These are phyloP conservation scores for Corydoras sp. DNA, from an alignment of 2,113 vertebrate genomes.

Conservation along the genomic window DNA sequence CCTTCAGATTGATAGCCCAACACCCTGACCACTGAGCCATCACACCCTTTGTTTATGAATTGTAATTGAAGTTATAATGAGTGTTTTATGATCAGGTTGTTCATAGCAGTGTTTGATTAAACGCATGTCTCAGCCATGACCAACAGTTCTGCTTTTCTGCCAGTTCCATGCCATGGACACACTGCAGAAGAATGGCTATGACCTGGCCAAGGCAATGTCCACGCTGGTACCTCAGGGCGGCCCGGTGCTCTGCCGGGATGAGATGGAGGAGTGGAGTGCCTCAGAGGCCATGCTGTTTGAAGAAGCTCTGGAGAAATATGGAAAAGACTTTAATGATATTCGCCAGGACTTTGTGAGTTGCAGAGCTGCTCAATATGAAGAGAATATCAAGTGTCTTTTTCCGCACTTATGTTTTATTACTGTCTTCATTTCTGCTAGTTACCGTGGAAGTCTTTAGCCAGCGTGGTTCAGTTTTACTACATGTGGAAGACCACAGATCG, in stretches of 20 bases:
- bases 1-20: too few relatives aligned
- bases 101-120: too few relatives aligned
- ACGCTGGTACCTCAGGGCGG: conserved; percentile 88
- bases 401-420: background rate
- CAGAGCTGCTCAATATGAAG: background rate
- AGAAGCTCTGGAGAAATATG: conserved; percentile 88
- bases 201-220: conserved; percentile 87
- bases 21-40: too few relatives aligned
- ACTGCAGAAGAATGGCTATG: conserved; percentile 82
- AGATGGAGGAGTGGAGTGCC: conserved; percentile 95
- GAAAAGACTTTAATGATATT: conserved; percentile 90
- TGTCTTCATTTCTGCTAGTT: conserved; percentile 58
- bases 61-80: too few relatives aligned
- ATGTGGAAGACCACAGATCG: conserved; percentile 98
- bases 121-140: background rate
- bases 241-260: conserved; percentile 83
- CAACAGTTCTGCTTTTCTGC: background rate
- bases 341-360: conserved; percentile 87
- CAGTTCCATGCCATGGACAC: conserved; percentile 95
- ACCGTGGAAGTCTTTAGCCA: conserved; percentile 91
- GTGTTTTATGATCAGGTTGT: too few relatives aligned
- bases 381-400: background rate
- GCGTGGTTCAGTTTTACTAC: conserved; percentile 93
- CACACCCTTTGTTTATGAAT: too few relatives aligned
- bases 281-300: conserved; percentile 91